A percentile compares a stretch with the other conserved stretches of the same genome.
These are phyloP conservation scores for Neodiprion lecontei DNA, from an alignment of 1,140 invertebrate species.

Conservation along the genomic window DNA sequence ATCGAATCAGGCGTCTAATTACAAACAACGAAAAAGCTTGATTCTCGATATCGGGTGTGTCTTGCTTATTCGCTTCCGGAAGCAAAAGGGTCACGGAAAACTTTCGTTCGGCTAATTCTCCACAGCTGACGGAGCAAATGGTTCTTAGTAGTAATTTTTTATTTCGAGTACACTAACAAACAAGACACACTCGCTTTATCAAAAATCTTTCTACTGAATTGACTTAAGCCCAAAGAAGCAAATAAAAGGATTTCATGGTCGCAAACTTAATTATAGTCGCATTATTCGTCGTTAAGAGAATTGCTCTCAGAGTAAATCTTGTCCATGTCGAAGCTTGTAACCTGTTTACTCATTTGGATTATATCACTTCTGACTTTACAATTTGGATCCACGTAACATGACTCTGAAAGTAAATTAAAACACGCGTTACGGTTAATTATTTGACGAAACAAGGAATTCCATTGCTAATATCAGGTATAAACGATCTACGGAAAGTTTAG, in stretches of 20 bases:
- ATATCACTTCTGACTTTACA: constrained; percentile 45
- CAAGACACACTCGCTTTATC: too few relatives aligned
- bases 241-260: not conserved
- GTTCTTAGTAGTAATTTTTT: not conserved
- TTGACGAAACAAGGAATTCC: too few relatives aligned
- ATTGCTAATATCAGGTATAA: too few relatives aligned
- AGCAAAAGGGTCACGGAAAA: too few relatives aligned
- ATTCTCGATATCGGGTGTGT: not conserved
- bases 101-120: too few relatives aligned
- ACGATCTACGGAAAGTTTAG: too few relatives aligned
- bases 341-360: constrained; percentile 32
- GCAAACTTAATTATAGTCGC: not conserved
- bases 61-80: too few relatives aligned
- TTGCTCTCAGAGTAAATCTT: constrained; percentile 37
- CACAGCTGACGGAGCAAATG: not conserved
- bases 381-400: constrained; percentile 52
- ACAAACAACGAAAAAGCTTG: not conserved
- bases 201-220: too few relatives aligned
- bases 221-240: not conserved
- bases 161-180: not conserved
- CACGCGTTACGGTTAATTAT: not conserved
- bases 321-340: constrained; percentile 40
- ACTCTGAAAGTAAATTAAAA: constrained; percentile 47
- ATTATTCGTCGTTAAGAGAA: not conserved
- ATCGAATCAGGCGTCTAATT: not conserved